Conservation (phyloP, 2,113 vertebrate species). For the Psephotus haematonotus region DNA sequence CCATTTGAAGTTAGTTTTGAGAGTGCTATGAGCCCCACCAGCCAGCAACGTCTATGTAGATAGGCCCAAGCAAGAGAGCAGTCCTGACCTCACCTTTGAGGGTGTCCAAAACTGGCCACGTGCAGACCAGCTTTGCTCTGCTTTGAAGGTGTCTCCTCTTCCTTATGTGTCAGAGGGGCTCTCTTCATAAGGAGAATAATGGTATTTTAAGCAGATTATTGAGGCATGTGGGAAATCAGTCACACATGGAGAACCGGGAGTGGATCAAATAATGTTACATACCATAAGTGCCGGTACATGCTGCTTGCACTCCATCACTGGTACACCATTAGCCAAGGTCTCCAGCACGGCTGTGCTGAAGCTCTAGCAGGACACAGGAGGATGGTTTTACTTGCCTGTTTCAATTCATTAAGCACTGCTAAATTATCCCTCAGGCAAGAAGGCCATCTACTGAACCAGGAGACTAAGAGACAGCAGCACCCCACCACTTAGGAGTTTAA, state of each 20-base stretch:
- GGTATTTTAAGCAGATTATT: background rate
- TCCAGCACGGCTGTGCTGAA: background rate
- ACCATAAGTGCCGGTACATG: rapidly evolving
- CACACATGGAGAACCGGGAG: background rate
- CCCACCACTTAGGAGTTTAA: background rate
- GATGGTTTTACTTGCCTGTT: background rate
- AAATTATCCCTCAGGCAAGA: background rate
- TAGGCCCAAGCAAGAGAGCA: background rate
- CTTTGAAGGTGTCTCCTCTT: background rate
- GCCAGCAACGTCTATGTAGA: background rate
- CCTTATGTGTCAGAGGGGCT: rapidly evolving
- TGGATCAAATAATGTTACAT: rapidly evolving
- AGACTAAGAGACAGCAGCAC: background rate
- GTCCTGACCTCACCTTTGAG: background rate
- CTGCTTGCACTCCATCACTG: background rate
- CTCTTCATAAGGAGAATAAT: background rate
- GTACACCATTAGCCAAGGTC: background rate
- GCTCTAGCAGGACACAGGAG: background rate
- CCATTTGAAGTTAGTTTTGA: background rate
- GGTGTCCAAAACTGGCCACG: background rate
- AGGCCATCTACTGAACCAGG: background rate
- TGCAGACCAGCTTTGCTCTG: rapidly evolving
- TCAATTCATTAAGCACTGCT: background rate
- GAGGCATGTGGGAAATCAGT: background rate
- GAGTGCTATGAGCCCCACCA: background rate